These are phyloP conservation scores for Macrosoma leucophasiata DNA, from an alignment of 2,888 invertebrate species.

Conservation along the genomic window DNA sequence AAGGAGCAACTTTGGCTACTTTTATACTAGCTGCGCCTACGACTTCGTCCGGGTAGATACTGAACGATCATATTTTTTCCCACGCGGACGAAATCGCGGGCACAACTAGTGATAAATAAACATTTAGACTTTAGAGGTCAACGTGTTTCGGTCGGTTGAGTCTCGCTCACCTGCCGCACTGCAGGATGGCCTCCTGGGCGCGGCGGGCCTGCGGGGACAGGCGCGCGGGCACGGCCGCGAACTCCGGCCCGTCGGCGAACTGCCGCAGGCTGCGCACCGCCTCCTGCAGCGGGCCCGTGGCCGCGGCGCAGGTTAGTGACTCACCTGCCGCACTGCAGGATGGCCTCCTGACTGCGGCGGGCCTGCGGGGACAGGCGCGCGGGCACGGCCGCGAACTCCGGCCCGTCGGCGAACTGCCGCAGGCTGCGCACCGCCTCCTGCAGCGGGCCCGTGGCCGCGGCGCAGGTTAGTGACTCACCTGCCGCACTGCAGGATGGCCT, in stretches of 20 bases:
- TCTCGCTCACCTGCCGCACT: constrained; percentile 83
- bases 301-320: constrained; percentile 75
- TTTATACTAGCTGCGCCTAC: too few species aligned
- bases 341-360: constrained; percentile 88
- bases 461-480: constrained; percentile 78
- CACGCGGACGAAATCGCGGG: too few species aligned
- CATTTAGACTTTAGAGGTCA: too few species aligned
- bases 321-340: constrained; percentile 85
- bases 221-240: constrained; percentile 92
- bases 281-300: constrained; percentile 89
- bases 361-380: constrained; percentile 93
- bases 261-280: constrained; percentile 94
- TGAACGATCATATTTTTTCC: too few species aligned
- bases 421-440: constrained; percentile 93
- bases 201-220: constrained; percentile 89
- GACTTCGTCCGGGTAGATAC: too few species aligned
- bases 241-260: constrained; percentile 96
- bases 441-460: constrained; percentile 87
- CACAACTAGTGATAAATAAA: too few species aligned
- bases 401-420: constrained; percentile 93
- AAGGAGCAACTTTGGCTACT: too few species aligned
- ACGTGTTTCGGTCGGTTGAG: too few species aligned
- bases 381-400: constrained; percentile 94
- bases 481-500: constrained; percentile 91
- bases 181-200: constrained; percentile 91